Conservation (phyloP, 2,797 vertebrate genomes). For the Darevskia mixta region DNA sequence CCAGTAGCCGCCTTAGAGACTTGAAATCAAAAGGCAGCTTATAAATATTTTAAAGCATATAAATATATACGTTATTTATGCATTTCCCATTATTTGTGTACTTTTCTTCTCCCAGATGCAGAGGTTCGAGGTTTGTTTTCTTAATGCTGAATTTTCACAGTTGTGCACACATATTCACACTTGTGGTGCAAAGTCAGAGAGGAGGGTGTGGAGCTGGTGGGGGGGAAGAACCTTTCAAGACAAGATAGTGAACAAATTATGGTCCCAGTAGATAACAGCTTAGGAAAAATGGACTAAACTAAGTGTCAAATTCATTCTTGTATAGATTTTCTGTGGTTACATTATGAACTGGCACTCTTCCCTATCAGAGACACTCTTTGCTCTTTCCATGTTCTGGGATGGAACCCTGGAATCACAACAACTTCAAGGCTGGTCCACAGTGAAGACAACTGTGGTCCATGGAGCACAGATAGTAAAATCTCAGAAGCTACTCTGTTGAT, state of each 20-base stretch:
- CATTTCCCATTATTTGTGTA: not conserved
- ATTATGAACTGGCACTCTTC: not conserved
- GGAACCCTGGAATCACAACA: not conserved
- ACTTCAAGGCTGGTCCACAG: no score
- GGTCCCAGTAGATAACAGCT: not conserved
- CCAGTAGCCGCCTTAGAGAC: not conserved
- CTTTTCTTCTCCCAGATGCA: not conserved
- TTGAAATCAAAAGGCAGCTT: not conserved
- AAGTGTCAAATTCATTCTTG: not conserved
- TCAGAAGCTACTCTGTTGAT: not conserved
- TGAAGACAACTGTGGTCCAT: not conserved
- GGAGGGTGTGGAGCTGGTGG: not conserved
- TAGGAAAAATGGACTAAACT: not conserved
- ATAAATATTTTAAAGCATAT: not conserved
- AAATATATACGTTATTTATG: not conserved
- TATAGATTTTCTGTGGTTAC: not conserved
- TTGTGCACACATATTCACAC: not conserved
- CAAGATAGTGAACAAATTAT: not conserved
- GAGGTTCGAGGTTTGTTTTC: not conserved
- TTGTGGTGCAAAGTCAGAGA: not conserved
- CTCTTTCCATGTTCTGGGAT: not conserved
- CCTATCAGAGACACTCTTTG: not conserved
- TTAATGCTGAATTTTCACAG: not conserved
- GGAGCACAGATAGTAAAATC: not conserved
- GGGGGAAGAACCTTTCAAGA: not conserved